Evolutionary conservation across 2,113 vertebrate species (phyloP), one percentile per base, ranked within the genome.

Genomic region (Lontra canadensis): DNA sequence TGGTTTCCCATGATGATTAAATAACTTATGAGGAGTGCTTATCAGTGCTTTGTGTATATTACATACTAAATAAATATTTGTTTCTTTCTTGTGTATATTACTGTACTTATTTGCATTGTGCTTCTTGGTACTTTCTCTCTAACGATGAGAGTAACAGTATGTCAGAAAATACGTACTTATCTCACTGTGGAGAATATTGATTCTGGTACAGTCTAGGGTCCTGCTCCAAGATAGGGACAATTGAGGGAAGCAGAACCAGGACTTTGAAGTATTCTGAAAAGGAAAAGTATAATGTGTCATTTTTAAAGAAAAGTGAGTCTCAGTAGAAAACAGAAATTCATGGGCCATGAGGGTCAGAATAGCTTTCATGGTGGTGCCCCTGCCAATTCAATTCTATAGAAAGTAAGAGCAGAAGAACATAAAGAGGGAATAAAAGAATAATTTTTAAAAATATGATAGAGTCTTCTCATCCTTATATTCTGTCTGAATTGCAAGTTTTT

Each of bases 231-330:
- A 55, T 0, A 63, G 7, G 29, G 63, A 63, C 15, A 71, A n/a
- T 80, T 95, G 49, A 63, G 36, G 49, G 49, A 63, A 85, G 31
- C 20, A 84, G 34, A 39, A 21, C 25, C 12, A 82, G 29, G 7
- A 88, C 29, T 81, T 29, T 59, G 49, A 91, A 63, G 7, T 81
- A 49, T 34, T 85, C 49, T 78, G 6, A 21, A 85, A 90, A 91
- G 87, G 82, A 92, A 63, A 92, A 15, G 17, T 74, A 69, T 57
- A 26, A 65, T 4, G 29, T 15, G 13, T 55, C 82, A 81, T 78
- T 91, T 93, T 91, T 93, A 94, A 74, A 65, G 55, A 67, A 87
- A 96, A 95, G 15, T 8, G 36, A 29, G 11, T 49, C 13, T 96
- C 81, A 39, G 4, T 12, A 52, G 31, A 89, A 96, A 92, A 81